phyloP scores from a whole-genome alignment of 2,797 vertebrate genomes.

The Mycteria americana region DNA sequence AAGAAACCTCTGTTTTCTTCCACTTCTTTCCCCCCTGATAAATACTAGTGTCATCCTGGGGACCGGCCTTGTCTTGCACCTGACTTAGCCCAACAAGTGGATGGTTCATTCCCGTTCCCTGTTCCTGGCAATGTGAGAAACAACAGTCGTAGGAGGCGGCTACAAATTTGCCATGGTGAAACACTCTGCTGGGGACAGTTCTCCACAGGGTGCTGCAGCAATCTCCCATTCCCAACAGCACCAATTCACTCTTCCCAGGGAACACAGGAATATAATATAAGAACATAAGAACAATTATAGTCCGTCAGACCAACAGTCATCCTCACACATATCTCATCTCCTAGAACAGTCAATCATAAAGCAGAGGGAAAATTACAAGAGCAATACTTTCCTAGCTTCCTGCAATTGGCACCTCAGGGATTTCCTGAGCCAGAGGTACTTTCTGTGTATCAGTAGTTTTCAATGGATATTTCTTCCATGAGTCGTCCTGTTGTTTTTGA shows the following conservation, averaged over 20 bases:
- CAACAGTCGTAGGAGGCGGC: rapidly evolving
- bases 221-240: background rate
- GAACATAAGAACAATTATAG: background rate
- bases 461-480: constrained; percentile 19
- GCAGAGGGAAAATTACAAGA: background rate
- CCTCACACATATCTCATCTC: background rate
- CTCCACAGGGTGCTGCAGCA: background rate
- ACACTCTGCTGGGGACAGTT: background rate
- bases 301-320: background rate
- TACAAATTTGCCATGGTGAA: background rate
- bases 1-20: background rate
- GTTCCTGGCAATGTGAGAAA: background rate
- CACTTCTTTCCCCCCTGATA: background rate
- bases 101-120: background rate
- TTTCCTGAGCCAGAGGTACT: background rate
- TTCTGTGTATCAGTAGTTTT: constrained; percentile 25
- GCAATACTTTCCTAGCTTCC: background rate
- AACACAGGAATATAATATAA: background rate
- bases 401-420: background rate
- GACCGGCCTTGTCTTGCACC: background rate
- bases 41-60: background rate
- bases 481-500: background rate
- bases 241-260: background rate
- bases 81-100: background rate
- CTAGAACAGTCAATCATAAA: constrained; percentile 8